These are phyloP conservation scores for Paraescarpia echinospica DNA, from an alignment of 1,140 invertebrate genomes.

Conservation along the genomic window DNA sequence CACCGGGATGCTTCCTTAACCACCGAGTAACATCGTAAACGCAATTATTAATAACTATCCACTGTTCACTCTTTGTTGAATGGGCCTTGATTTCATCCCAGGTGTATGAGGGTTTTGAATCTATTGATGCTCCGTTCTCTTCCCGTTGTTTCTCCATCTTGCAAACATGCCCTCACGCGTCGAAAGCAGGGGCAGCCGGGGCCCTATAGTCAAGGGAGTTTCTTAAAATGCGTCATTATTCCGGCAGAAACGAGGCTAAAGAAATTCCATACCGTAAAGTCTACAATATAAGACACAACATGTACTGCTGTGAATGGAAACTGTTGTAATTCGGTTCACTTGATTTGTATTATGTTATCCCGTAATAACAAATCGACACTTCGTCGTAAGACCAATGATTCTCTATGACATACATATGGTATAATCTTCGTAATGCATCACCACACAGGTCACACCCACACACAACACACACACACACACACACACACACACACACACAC, in stretches of 20 bases:
- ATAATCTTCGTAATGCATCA: too few species aligned
- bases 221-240: neutral
- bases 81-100: slow-evolving; percentile 26
- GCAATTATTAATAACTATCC: slow-evolving; percentile 52
- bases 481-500: too few species aligned
- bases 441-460: too few species aligned
- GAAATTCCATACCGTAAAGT: neutral
- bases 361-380: too few species aligned
- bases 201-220: neutral
- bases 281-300: neutral
- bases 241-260: neutral
- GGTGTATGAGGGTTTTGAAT: slow-evolving; percentile 12
- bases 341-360: too few species aligned
- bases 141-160: neutral
- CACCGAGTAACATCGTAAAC: slow-evolving; percentile 55
- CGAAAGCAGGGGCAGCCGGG: neutral
- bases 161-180: neutral
- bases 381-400: too few species aligned
- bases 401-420: too few species aligned
- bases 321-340: too few species aligned
- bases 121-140: neutral
- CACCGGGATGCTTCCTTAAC: slow-evolving; percentile 55
- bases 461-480: too few species aligned
- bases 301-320: neutral
- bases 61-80: slow-evolving; percentile 36